Evolutionary conservation across 2,888 invertebrate species (phyloP).

Genomic region (Horisme vitalbata): DNA sequence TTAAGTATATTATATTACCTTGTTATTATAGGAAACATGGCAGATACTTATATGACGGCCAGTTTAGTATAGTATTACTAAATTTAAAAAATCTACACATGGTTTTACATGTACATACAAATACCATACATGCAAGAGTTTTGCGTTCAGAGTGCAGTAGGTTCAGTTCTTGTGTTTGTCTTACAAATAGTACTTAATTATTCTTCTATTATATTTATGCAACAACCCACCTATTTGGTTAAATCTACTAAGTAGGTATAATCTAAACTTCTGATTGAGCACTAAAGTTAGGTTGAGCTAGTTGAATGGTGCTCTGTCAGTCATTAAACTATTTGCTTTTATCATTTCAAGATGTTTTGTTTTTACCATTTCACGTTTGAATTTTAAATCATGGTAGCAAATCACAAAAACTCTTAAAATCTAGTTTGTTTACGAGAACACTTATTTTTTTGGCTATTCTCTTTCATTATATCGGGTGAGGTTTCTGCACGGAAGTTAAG

Average conservation of each 20-base stretch:
- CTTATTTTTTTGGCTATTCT: not conserved
- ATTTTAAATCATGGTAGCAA: not conserved
- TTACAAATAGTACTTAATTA: conserved; percentile 23
- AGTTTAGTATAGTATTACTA: conserved; percentile 88
- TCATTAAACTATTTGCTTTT: no score
- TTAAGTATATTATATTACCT: conserved; percentile 84
- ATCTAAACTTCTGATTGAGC: conserved; percentile 25
- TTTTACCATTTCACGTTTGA: conserved; percentile 1
- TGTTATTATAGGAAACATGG: conserved; percentile 84
- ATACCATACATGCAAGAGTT: conserved; percentile 55
- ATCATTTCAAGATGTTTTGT: not conserved
- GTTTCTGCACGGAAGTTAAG: no score
- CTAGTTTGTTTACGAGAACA: conserved; percentile 10
- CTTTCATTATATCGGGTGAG: conserved; percentile 6
- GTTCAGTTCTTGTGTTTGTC: conserved; percentile 18
- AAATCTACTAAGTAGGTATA: conserved; percentile 22
- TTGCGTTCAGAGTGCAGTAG: conserved; percentile 59
- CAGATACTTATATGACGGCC: conserved; percentile 87
- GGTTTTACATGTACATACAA: conserved; percentile 81
- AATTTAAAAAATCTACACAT: conserved; percentile 81
- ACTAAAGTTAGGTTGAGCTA: conserved; percentile 26
- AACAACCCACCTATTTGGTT: conserved; percentile 31
- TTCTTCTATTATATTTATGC: conserved; percentile 15
- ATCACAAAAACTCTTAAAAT: conserved; percentile 1
- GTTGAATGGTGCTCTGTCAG: conserved; percentile 22